These are phyloP conservation scores for Pollenia amentaria DNA, from an alignment of 2,888 invertebrate genomes.

Conservation along the genomic window DNA sequence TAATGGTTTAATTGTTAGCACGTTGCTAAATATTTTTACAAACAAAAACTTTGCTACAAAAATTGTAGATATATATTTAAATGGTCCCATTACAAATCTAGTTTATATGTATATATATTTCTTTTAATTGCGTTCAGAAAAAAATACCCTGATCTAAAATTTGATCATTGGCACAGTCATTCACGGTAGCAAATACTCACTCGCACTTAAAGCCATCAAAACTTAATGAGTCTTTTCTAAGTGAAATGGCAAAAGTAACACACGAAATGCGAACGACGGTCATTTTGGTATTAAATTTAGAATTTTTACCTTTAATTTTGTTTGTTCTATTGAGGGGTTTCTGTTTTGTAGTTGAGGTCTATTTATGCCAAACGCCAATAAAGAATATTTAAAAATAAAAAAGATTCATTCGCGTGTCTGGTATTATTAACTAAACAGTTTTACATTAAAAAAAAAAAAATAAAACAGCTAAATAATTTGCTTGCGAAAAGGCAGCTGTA, in stretches of 20 bases:
- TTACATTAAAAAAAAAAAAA: not conserved
- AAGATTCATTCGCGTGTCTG: constrained; percentile 51
- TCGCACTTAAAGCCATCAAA: constrained; percentile 30
- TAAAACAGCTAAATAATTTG: not conserved
- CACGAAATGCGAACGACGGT: constrained; percentile 64
- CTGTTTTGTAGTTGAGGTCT: constrained; percentile 27
- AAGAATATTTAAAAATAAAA: constrained; percentile 41
- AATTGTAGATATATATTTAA: constrained; percentile 10
- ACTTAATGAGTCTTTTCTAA: constrained; percentile 59
- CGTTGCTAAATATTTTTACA: constrained; percentile 40
- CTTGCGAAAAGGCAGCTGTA: constrained; percentile 7
- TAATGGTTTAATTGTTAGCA: not conserved
- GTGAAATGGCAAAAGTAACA: constrained; percentile 37
- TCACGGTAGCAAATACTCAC: constrained; percentile 58
- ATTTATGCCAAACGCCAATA: constrained; percentile 14
- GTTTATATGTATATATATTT: constrained; percentile 28
- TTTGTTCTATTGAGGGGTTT: not conserved
- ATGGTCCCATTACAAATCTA: constrained; percentile 62
- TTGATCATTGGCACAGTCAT: constrained; percentile 69
- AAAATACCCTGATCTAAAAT: constrained; percentile 71
- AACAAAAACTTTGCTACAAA: constrained; percentile 24
- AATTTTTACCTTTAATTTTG: constrained; percentile 70
- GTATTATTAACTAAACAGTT: not conserved
- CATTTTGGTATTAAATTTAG: constrained; percentile 67
- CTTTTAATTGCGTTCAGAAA: constrained; percentile 8